Evolutionary conservation across 2,113 vertebrate genomes (phyloP).

Genomic region (Oenanthe melanoleuca): DNA sequence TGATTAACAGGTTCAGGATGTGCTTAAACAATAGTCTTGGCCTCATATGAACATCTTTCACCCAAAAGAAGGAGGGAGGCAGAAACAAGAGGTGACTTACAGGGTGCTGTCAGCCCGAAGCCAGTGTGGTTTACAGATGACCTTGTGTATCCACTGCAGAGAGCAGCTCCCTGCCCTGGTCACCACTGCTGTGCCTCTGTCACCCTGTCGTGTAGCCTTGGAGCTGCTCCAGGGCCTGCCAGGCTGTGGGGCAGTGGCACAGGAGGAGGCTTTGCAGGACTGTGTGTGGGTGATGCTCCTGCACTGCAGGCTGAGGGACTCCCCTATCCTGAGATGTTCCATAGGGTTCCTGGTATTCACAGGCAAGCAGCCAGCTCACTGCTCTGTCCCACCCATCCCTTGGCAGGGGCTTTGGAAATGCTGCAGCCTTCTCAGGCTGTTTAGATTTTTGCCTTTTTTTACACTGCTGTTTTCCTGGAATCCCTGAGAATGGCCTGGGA

Average conservation of each 20-base stretch:
- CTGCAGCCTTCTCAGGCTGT: constrained; percentile 29
- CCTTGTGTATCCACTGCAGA: not conserved
- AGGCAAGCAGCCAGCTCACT: not conserved
- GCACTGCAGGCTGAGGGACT: not conserved
- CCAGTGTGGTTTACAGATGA: not conserved
- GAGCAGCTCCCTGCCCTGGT: not conserved
- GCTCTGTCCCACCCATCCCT: constrained; percentile 15
- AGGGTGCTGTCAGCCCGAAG: not conserved
- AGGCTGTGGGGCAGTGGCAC: not conserved
- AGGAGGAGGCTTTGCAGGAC: not conserved
- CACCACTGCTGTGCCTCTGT: not conserved
- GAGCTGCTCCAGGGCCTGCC: not conserved
- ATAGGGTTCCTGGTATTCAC: not conserved
- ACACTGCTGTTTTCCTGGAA: constrained; percentile 31
- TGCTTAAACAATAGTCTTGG: not conserved
- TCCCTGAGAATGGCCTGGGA: not conserved
- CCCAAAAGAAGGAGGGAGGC: not conserved
- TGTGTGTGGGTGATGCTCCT: not conserved
- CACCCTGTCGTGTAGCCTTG: not conserved
- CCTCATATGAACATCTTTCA: not conserved
- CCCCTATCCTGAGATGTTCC: not conserved
- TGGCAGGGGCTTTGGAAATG: constrained; percentile 54
- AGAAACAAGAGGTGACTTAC: not conserved
- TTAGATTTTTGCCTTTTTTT: constrained; percentile 21
- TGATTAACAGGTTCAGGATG: not conserved